phyloP scores from a whole-genome alignment of 2,113 vertebrate genomes.

The Gorsachius goisagi region DNA sequence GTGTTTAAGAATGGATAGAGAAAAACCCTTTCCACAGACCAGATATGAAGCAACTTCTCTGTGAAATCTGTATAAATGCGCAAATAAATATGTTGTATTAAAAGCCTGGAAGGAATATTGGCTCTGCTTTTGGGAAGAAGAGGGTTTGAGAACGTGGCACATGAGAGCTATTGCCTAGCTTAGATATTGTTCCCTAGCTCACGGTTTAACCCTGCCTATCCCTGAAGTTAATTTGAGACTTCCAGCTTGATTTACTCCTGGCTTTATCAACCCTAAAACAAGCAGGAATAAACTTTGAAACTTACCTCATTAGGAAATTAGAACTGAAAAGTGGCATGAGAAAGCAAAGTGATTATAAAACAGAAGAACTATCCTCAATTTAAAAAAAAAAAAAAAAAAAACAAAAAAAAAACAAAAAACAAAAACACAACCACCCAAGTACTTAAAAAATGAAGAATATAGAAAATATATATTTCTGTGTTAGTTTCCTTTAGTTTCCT shows the following conservation, averaged over 20 bases:
- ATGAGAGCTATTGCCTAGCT: neutral
- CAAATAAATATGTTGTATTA: neutral
- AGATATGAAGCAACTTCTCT: neutral
- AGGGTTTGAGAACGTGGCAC: neutral
- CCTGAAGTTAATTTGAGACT: neutral
- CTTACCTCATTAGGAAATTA: neutral
- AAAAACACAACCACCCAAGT: neutral
- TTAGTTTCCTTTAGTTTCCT: neutral
- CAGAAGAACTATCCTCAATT: neutral
- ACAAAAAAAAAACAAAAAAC: neutral
- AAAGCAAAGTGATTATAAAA: neutral
- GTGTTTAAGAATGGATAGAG: neutral
- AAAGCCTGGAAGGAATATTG: neutral
- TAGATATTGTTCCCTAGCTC: neutral
- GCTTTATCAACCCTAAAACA: neutral
- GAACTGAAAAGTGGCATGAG: neutral
- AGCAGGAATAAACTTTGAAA: neutral
- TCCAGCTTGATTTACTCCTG: neutral
- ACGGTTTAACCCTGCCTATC: neutral
- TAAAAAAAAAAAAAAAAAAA: neutral
- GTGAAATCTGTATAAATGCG: neutral
- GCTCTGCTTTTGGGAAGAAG: neutral
- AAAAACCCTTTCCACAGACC: neutral
- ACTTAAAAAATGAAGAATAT: neutral
- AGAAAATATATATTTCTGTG: rapidly evolving